Conservation (phyloP, 2,797 vertebrate genomes). For the Manis javanica region DNA sequence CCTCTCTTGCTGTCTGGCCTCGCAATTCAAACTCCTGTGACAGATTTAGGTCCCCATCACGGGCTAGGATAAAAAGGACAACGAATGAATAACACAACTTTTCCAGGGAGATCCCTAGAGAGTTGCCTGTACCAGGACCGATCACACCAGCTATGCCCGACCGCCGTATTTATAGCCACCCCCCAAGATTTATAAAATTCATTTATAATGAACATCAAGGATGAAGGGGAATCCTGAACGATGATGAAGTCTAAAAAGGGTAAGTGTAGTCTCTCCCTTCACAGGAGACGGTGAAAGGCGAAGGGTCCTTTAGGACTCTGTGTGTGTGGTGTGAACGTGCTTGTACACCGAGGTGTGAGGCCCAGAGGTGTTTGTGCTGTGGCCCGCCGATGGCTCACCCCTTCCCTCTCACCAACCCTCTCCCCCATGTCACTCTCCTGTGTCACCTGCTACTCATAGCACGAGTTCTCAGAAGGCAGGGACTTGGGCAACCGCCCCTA, state of each 20-base stretch:
- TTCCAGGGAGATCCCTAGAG: neutral
- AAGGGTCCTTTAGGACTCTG: neutral
- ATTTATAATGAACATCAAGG: neutral
- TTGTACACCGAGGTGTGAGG: fast-evolving
- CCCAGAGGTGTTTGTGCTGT: neutral
- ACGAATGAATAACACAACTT: neutral
- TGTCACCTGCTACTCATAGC: neutral
- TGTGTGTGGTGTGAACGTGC: neutral
- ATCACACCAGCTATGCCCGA: neutral
- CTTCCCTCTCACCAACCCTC: neutral
- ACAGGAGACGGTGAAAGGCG: neutral
- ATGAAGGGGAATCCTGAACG: neutral
- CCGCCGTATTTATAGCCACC: fast-evolving
- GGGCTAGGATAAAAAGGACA: neutral
- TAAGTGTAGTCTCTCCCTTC: neutral
- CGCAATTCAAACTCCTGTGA: neutral
- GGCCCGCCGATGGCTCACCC: neutral
- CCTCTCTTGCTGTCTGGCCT: neutral
- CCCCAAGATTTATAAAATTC: neutral
- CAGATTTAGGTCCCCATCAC: neutral
- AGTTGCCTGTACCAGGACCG: neutral
- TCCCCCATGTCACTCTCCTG: neutral
- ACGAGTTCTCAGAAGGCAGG: neutral
- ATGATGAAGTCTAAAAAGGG: neutral
- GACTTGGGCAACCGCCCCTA: neutral